Conservation (phyloP, 2,113 vertebrate species). For the Scartelaos histophorus region DNA sequence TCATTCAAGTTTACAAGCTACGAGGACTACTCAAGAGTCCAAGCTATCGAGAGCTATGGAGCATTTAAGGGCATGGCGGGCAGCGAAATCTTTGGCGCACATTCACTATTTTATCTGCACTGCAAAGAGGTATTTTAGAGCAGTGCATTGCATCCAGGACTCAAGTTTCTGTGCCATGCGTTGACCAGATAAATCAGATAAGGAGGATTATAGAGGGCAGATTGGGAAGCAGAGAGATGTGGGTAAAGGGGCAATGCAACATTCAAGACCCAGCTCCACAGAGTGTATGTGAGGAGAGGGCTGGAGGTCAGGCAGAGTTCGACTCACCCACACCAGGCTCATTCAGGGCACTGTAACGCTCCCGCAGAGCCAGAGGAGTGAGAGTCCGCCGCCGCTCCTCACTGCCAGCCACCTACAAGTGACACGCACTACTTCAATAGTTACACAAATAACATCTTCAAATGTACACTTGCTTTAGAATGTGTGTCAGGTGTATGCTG, state of each 20-base stretch:
- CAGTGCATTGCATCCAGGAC: slow-evolving; percentile 75
- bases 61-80: slow-evolving; percentile 33
- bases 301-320: slow-evolving; percentile 38
- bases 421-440: not conserved
- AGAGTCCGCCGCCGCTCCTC: slow-evolving; percentile 90
- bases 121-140: slow-evolving; percentile 53
- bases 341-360: slow-evolving; percentile 88
- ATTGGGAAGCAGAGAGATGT: slow-evolving; percentile 54
- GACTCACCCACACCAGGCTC: slow-evolving; percentile 86
- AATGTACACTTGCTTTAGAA: not conserved
- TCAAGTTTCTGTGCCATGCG: slow-evolving; percentile 75
- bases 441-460: not conserved
- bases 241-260: slow-evolving; percentile 60
- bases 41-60: slow-evolving; percentile 44
- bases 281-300: slow-evolving; percentile 37
- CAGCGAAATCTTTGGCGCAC: slow-evolving; percentile 27
- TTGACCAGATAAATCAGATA: slow-evolving; percentile 52
- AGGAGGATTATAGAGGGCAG: slow-evolving; percentile 47
- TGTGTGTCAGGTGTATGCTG: not conserved
- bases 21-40: slow-evolving; percentile 48
- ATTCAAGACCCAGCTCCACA: slow-evolving; percentile 63
- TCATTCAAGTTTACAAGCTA: slow-evolving; percentile 63
- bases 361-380: slow-evolving; percentile 87
- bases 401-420: slow-evolving; percentile 78
- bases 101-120: slow-evolving; percentile 54